phyloP scores from a whole-genome alignment of 37 sponge, comb jelly and placozoan genomes.

The Spongilla lacustris region DNA sequence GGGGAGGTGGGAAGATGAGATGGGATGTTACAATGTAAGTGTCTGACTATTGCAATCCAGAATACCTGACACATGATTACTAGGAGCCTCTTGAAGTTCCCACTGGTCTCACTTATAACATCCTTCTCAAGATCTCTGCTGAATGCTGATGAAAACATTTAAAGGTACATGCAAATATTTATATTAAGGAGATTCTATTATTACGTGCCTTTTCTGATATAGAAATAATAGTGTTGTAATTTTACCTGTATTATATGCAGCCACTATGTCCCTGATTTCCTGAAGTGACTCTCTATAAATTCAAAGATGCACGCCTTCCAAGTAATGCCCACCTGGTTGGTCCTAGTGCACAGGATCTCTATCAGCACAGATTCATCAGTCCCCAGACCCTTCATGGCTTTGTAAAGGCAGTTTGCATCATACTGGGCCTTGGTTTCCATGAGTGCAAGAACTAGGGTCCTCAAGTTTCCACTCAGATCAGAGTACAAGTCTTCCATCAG shows the following conservation, averaged over 20 bases:
- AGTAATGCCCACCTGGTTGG: slow-evolving; percentile 27
- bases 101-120: slow-evolving; percentile 94
- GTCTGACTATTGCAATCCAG: not conserved
- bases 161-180: not conserved
- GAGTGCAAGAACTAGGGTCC: slow-evolving; percentile 69
- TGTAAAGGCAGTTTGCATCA: slow-evolving; percentile 81
- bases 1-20: not conserved
- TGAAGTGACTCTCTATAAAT: too few relatives aligned
- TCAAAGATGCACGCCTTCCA: not conserved
- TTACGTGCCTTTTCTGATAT: too few relatives aligned
- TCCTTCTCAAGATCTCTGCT: slow-evolving; percentile 95
- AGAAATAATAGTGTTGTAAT: too few relatives aligned
- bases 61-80: slow-evolving; percentile 89
- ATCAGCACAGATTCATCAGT: slow-evolving; percentile 60
- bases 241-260: not conserved
- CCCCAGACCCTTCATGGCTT: slow-evolving; percentile 78
- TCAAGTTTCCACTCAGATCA: slow-evolving; percentile 92
- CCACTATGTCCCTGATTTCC: too few relatives aligned
- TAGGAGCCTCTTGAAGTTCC: slow-evolving; percentile 92
- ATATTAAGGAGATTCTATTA: too few relatives aligned
- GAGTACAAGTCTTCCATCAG: slow-evolving; percentile 91
- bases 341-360: slow-evolving; percentile 67
- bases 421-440: slow-evolving; percentile 74
- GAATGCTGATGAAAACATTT: slow-evolving; percentile 28
- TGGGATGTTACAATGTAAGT: too few relatives aligned